phyloP scores from a whole-genome alignment of 1,140 invertebrate genomes.

The Hylyphantes graminicola region DNA sequence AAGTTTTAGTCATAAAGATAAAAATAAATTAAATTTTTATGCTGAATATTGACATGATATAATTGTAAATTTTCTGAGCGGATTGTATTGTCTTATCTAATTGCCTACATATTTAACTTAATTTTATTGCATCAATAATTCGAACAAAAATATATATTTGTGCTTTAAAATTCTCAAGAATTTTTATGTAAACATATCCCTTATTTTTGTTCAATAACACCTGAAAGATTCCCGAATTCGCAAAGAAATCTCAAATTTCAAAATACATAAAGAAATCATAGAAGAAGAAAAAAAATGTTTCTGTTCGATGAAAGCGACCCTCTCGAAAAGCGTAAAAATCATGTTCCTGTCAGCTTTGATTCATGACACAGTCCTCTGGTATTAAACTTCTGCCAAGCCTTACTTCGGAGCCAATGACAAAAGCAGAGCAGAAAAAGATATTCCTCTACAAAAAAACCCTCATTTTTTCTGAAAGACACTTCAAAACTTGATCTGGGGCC shows the following conservation, averaged over 20 bases:
- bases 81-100: no score
- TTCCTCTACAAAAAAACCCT: conserved; percentile 1
- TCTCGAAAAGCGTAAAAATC: conserved; percentile 9
- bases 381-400: conserved; percentile 5
- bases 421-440: not conserved
- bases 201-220: no score
- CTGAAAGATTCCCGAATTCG: not conserved
- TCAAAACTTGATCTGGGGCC: conserved; percentile 30
- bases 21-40: no score
- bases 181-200: no score
- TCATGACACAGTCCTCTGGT: not conserved
- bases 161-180: no score
- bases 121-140: no score
- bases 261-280: not conserved
- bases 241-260: not conserved
- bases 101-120: no score
- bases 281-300: not conserved
- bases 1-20: no score
- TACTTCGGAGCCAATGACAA: not conserved
- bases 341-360: conserved; percentile 30
- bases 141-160: no score
- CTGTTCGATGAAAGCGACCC: not conserved
- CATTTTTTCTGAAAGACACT: conserved; percentile 12
- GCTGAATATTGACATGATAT: no score
- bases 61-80: no score